Base-by-base conservation (phyloP, 1,140 invertebrate species). In the Thaumetopoea pityocampa region DNA sequence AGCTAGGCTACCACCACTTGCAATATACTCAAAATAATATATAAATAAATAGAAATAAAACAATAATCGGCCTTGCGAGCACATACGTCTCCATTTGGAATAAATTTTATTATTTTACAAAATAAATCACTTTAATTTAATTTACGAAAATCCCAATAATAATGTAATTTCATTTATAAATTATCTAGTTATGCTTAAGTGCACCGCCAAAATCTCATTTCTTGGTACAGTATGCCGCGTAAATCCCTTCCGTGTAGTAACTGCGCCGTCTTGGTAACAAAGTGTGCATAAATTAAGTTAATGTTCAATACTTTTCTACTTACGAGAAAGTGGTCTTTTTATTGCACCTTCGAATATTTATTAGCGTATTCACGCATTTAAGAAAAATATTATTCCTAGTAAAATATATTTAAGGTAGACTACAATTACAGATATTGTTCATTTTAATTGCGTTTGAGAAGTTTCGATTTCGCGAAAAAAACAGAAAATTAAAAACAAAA, bases 251-350 rank as follows among this genome's bases (percentile, higher is more conserved):
- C 50, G 42, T 60, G 63, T 63, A 60, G 48, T 52, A 44, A 38
- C 49, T 43, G 27, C 47, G 35, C 52, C 52, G 56, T 55, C 55
- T 59, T 48, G 47, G 60, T 61, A 67, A 67, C 69, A 70, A 70
- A 78, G 72, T 65, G 65, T 69, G 72, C 74, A 81, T 79, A 81
- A 81, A 81, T 81, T 81, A 77, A 68, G 43, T 77, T 77, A 78
- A 78, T 73, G 69, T 74, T 70, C 73, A 71, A 77, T 81, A 77
- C 74, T 74, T 78, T 78, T 58, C 66, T 81, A 73, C 67, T 79
- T 69, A 73, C 67, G 60, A 61, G 50, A 57, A 77, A 77, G 69
- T 72, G 71, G 70, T 71, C 56, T 57, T 68, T 74, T 74, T 78
- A 74, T 73, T 69, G 59, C 63, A 55, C 47, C 55, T 50, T 42